Evolutionary conservation across 2,888 invertebrate genomes (phyloP).

Genomic region (Oscheius sp.): DNA sequence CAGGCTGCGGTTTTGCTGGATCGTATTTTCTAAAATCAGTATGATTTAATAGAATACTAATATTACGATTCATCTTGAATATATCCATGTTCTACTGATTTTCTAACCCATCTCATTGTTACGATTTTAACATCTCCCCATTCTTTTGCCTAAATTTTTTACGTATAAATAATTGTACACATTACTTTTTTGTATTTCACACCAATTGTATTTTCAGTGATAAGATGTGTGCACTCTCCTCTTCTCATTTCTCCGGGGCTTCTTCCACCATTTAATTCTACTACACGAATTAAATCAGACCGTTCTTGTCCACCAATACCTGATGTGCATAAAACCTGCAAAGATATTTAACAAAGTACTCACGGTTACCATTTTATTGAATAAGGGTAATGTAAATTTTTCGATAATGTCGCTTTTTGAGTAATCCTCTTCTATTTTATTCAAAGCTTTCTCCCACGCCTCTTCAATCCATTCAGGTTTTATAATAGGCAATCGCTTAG

Average conservation of each 20-base stretch:
- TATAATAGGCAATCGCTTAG: conserved; percentile 22
- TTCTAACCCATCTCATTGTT: conserved; percentile 55
- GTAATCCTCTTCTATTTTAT: background rate
- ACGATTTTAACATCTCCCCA: conserved; percentile 64
- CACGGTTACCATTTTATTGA: conserved; percentile 41
- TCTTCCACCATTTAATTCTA: conserved; percentile 57
- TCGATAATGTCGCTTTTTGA: conserved; percentile 20
- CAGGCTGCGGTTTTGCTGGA: conserved; percentile 4
- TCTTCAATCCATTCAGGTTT: conserved; percentile 28
- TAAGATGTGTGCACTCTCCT: conserved; percentile 58
- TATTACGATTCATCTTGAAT: conserved; percentile 47
- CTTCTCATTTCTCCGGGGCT: conserved; percentile 58
- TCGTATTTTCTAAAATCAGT: conserved; percentile 14
- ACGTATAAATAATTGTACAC: background rate
- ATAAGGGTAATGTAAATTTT: conserved; percentile 41
- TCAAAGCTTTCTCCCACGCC: conserved; percentile 15
- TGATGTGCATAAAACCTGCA: conserved; percentile 57
- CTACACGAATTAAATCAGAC: conserved; percentile 44
- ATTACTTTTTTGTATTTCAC: conserved; percentile 54
- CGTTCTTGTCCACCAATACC: conserved; percentile 52
- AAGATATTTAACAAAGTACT: background rate
- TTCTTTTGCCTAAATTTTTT: conserved; percentile 48
- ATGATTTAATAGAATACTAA: background rate
- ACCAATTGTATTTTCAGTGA: conserved; percentile 54
- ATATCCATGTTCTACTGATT: conserved; percentile 52